Conservation (phyloP, 2,888 invertebrate species). For the Dolomedes plantarius region DNA sequence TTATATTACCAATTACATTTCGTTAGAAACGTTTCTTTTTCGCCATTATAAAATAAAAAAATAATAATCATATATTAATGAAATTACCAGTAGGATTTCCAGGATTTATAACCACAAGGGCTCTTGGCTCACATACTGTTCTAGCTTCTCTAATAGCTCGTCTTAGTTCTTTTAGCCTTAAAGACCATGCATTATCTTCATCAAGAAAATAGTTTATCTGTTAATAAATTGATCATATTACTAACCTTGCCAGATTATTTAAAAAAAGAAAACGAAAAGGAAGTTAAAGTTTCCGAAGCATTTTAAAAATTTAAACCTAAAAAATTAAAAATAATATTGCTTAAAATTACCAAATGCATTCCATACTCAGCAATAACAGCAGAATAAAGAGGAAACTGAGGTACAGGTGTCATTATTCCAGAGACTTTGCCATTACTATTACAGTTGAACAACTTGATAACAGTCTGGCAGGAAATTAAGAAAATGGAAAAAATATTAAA, state of each 20-base stretch:
- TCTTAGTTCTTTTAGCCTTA: conserved; percentile 87
- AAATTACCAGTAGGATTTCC: conserved; percentile 94
- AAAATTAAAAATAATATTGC: not conserved
- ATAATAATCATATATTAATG: too few species aligned
- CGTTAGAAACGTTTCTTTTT: too few species aligned
- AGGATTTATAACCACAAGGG: conserved; percentile 96
- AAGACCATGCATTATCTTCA: conserved; percentile 90
- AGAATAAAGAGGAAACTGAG: conserved; percentile 98
- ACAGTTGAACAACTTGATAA: conserved; percentile 84
- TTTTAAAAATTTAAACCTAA: not conserved
- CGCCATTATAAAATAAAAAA: too few species aligned
- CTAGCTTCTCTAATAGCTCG: conserved; percentile 83
- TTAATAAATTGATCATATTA: too few species aligned
- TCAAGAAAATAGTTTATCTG: conserved; percentile 76
- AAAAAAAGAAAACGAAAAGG: not conserved
- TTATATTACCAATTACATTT: too few species aligned
- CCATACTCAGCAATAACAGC: conserved; percentile 95
- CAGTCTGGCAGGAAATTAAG: conserved; percentile 80
- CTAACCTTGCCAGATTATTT: too few species aligned
- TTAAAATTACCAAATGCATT: conserved; percentile 80
- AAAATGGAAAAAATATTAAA: conserved; percentile 73
- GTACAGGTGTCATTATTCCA: conserved; percentile 97
- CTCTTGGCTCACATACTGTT: conserved; percentile 83
- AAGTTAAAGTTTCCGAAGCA: not conserved
- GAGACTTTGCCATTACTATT: conserved; percentile 81